Evolutionary conservation across 1,140 invertebrate genomes (phyloP).

Genomic region (Papilio polyxenes): DNA sequence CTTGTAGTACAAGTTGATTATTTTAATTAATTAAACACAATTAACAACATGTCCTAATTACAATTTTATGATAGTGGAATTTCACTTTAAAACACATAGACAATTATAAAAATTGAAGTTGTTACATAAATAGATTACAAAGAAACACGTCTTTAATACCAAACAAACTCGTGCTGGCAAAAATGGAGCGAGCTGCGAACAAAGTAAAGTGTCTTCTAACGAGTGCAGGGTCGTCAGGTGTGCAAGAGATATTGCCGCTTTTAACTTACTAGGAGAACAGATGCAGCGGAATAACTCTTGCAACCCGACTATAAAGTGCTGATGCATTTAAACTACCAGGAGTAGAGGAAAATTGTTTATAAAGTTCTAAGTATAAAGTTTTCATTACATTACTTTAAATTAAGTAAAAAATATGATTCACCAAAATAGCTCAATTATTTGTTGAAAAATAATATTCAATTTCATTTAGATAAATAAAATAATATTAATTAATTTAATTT

Average conservation of each 20-base stretch:
- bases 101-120: not conserved
- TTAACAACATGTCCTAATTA: not conserved
- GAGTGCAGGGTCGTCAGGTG: slow-evolving; percentile 36
- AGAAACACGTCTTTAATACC: slow-evolving; percentile 36
- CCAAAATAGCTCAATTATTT: no score
- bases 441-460: not conserved
- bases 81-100: not conserved
- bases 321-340: slow-evolving; percentile 46
- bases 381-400: not conserved
- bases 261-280: slow-evolving; percentile 34
- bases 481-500: not conserved
- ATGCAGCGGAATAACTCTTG: slow-evolving; percentile 34
- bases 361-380: slow-evolving; percentile 1
- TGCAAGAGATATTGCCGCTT: slow-evolving; percentile 35
- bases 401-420: not conserved
- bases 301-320: slow-evolving; percentile 29
- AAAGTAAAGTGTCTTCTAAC: slow-evolving; percentile 37
- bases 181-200: slow-evolving; percentile 22
- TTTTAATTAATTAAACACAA: not conserved
- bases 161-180: slow-evolving; percentile 17
- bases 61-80: no score
- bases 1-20: no score
- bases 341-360: slow-evolving; percentile 11
- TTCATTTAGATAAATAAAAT: not conserved
- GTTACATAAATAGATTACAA: slow-evolving; percentile 38